A percentile compares a stretch with the other conserved stretches of the same genome.
These are phyloP conservation scores for Cyanistes caeruleus DNA, from an alignment of 2,113 vertebrate genomes.

Conservation along the genomic window DNA sequence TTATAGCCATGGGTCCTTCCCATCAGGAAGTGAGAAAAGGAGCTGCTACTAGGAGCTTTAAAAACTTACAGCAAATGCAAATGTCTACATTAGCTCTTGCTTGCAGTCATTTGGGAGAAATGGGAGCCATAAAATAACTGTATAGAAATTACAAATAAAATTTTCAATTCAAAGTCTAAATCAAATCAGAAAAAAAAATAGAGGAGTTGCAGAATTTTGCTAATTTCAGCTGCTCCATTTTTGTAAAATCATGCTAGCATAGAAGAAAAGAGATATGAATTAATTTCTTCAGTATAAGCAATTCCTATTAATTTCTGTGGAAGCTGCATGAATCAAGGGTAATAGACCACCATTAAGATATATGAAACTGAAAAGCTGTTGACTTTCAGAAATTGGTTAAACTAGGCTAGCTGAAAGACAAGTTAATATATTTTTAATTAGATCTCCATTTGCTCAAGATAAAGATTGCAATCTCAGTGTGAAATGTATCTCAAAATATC, in stretches of 20 bases:
- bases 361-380: constrained; percentile 46
- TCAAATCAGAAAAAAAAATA: not conserved
- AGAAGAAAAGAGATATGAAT: not conserved
- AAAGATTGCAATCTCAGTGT: constrained; percentile 39
- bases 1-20: not conserved
- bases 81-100: not conserved
- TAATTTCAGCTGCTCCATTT: not conserved
- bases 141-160: not conserved
- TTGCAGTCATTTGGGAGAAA: not conserved
- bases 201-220: not conserved
- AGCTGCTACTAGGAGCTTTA: not conserved
- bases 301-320: constrained; percentile 12
- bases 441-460: constrained; percentile 36
- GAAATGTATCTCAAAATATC: constrained; percentile 45
- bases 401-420: constrained; percentile 15
- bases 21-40: not conserved
- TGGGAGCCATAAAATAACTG: not conserved
- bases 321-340: constrained; percentile 4
- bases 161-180: not conserved
- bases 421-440: constrained; percentile 57
- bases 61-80: not conserved
- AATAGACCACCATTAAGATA: constrained; percentile 26
- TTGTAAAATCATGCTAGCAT: not conserved
- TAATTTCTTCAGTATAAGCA: not conserved
- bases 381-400: constrained; percentile 46